A percentile compares a stretch with the other conserved stretches of the same genome.
These are phyloP conservation scores for Pardosa pseudoannulata DNA, from an alignment of 2,888 invertebrate species.

Conservation along the genomic window DNA sequence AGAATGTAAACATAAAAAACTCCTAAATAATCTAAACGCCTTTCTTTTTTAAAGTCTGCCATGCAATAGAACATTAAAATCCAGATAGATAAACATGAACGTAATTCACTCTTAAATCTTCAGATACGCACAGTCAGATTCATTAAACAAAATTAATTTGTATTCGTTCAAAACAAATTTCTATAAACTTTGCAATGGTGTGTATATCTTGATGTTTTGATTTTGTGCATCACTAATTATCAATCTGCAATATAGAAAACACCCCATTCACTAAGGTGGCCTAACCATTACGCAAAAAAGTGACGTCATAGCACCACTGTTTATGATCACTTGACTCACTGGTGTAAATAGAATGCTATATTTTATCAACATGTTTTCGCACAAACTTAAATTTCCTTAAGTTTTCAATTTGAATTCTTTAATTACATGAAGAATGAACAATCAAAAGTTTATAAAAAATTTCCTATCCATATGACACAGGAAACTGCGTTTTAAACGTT, in stretches of 20 bases:
- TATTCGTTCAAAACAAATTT: background rate
- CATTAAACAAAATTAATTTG: background rate
- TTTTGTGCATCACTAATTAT: conserved; percentile 7
- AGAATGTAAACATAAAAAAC: background rate
- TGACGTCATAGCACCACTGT: conserved; percentile 44
- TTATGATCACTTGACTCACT: background rate
- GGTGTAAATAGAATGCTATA: too few species aligned
- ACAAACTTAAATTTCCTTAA: too few species aligned
- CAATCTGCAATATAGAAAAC: conserved; percentile 25
- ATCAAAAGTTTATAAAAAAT: too few species aligned
- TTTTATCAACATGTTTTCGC: too few species aligned
- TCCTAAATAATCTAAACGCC: background rate
- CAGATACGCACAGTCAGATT: background rate
- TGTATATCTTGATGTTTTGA: background rate
- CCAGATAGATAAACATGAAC: background rate
- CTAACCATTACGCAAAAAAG: conserved; percentile 61
- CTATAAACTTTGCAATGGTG: background rate
- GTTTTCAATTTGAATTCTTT: too few species aligned
- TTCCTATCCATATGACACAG: too few species aligned
- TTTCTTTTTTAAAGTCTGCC: conserved; percentile 4
- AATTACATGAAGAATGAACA: too few species aligned
- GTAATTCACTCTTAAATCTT: background rate
- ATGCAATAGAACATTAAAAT: background rate
- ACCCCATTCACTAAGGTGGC: conserved; percentile 26
- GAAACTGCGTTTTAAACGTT: too few species aligned